Percentiles rank a stretch among this genome's conserved stretches.
phyloP scores from a whole-genome alignment of 1,140 invertebrate species.

The Philotrypesis tridentata region DNA sequence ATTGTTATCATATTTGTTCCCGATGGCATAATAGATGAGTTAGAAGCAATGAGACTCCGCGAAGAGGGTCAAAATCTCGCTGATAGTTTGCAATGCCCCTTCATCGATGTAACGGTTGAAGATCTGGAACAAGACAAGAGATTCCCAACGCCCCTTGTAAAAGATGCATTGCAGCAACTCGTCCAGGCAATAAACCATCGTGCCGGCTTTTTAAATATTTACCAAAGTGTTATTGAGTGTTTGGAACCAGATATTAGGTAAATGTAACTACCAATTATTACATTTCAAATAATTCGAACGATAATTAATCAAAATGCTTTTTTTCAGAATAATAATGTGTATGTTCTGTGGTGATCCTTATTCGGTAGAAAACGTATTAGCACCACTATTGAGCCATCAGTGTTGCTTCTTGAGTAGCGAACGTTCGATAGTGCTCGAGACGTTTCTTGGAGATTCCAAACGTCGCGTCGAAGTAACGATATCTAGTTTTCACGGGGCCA shows the following conservation, averaged over 20 bases:
- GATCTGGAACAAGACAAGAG: slow-evolving; percentile 77
- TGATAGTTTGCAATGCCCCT: slow-evolving; percentile 90
- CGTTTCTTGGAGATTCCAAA: slow-evolving; percentile 91
- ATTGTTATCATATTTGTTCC: slow-evolving; percentile 93
- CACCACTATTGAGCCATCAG: slow-evolving; percentile 90
- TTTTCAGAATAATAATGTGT: slow-evolving; percentile 91
- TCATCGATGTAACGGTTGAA: slow-evolving; percentile 86
- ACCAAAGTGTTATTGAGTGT: slow-evolving; percentile 84
- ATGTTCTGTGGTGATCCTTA: slow-evolving; percentile 98
- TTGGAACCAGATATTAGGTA: slow-evolving; percentile 91
- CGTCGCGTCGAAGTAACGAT: slow-evolving; percentile 93
- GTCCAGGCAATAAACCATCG: slow-evolving; percentile 84
- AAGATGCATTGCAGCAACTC: slow-evolving; percentile 83
- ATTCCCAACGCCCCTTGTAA: slow-evolving; percentile 78
- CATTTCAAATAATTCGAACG: neutral
- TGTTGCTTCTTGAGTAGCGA: slow-evolving; percentile 90
- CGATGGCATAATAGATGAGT: slow-evolving; percentile 87
- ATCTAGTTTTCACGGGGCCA: slow-evolving; percentile 95
- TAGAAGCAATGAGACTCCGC: slow-evolving; percentile 86
- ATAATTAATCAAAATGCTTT: slow-evolving; percentile 22
- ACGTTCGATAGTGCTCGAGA: slow-evolving; percentile 91
- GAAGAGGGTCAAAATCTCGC: slow-evolving; percentile 93
- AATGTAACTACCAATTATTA: slow-evolving; percentile 26
- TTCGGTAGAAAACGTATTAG: slow-evolving; percentile 90
- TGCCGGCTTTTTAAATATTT: slow-evolving; percentile 81